A percentile compares a stretch with the other conserved stretches of the same genome.
Evolutionary conservation across 2,797 vertebrate genomes (phyloP).

Genomic region (Arctocebus calabarensis): DNA sequence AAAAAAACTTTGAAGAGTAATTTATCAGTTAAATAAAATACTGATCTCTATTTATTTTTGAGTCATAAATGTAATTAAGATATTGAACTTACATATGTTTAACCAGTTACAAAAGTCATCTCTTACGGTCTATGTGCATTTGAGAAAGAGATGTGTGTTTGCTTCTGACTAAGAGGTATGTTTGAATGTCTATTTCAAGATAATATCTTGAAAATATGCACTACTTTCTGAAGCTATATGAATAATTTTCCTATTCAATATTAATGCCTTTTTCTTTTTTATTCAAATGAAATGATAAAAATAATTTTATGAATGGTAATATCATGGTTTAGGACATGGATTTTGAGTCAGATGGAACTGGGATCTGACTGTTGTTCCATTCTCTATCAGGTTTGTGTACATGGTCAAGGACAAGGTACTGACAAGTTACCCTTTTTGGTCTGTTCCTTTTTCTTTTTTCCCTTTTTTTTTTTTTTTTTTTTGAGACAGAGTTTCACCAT

Average conservation of each 20-base stretch:
- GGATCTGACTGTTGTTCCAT: background rate
- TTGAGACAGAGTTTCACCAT: no score
- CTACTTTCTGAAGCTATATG: background rate
- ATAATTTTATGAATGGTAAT: background rate
- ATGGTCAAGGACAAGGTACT: background rate
- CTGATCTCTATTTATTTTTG: background rate
- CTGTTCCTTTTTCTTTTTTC: background rate
- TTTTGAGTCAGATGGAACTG: background rate
- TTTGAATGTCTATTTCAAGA: background rate
- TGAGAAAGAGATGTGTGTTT: background rate
- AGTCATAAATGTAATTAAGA: constrained; percentile 26
- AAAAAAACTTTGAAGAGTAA: constrained; percentile 24
- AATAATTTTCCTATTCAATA: constrained; percentile 27
- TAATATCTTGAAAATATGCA: constrained; percentile 24
- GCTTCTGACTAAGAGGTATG: background rate
- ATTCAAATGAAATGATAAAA: constrained; percentile 49
- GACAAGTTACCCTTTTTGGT: background rate
- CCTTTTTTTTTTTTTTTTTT: no score
- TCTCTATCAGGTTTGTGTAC: background rate
- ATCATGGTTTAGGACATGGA: background rate
- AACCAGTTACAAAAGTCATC: background rate
- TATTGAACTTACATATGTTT: background rate
- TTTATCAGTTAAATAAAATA: constrained; percentile 21
- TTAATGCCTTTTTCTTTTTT: constrained; percentile 73
- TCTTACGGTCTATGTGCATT: background rate